Evolutionary conservation across 2,113 vertebrate species (phyloP), one percentile per base, ranked within the genome.

Genomic region (Thalassoma bifasciatum): DNA sequence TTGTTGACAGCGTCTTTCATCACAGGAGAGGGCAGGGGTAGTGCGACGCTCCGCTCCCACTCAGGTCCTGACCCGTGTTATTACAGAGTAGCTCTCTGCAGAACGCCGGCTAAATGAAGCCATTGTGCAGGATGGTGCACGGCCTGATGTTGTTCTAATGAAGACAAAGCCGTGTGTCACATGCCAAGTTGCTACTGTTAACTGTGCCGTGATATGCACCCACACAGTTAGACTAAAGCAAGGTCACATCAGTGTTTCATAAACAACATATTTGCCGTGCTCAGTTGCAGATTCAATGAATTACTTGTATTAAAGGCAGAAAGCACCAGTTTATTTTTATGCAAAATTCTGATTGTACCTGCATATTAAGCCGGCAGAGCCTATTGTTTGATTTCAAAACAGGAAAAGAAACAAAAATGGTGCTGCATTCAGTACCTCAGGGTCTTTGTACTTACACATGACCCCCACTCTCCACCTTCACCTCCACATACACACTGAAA

Each of bases 11-110:
- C 89, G 92, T 94, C 91, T 93, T 95, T 96, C 95, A 95, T 95
- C 94, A 93, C 12, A 9, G 57, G 76, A 78, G 91, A 91, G 64
- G 51, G 90, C 85, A 72, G 47, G 82, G 78, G 72, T 90, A 87
- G 92, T 72, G 70, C 60, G 87, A 93, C 89, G 84, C 88, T 92
- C 92, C 89, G 66, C 93, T 92, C 83, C 94, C 87, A 94, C 94
- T 94, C 93, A 93, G 93, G 94, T 95, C 95, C 79, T 94, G 95
- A 95, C 96, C 95, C 61, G 73, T 92, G 92, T 89, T 94, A 92
- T 94, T 94, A 91, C 94, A 94, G 95, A 95, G 93, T 90, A 91
- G 92, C 89, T 90, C 91, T 92, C 89, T 91, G 91, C 91, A 95
- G 94, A 96, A 94, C 94, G 6, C 62, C 24, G 91, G 89, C 94